Conservation (phyloP, 2,888 invertebrate genomes). For the Troides aeacus region DNA sequence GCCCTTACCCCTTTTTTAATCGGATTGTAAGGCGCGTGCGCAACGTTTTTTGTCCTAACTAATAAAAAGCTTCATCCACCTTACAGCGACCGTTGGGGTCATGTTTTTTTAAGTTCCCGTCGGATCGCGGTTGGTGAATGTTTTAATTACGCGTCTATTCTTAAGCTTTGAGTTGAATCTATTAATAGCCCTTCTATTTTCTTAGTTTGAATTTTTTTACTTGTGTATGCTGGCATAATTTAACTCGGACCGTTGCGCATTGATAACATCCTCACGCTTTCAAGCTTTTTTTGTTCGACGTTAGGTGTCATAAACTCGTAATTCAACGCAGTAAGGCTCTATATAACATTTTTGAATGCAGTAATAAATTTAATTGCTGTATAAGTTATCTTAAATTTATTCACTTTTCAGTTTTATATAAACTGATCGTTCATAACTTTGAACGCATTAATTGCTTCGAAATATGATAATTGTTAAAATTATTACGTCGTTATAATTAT, state of each 20-base stretch:
- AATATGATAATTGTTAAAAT: conserved; percentile 4
- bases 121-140: conserved; percentile 66
- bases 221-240: conserved; percentile 63
- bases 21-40: conserved; percentile 74
- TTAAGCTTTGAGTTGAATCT: conserved; percentile 29
- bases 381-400: conserved; percentile 10
- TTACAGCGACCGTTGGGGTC: conserved; percentile 74
- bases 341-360: conserved; percentile 13
- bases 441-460: not conserved
- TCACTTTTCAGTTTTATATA: conserved; percentile 5
- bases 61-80: conserved; percentile 73
- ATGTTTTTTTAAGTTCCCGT: conserved; percentile 64
- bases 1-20: conserved; percentile 77
- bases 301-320: conserved; percentile 19
- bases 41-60: conserved; percentile 56
- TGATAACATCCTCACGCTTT: conserved; percentile 43
- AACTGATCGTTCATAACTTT: conserved; percentile 1
- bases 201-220: conserved; percentile 58
- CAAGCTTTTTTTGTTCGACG: conserved; percentile 11
- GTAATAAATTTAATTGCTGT: conserved; percentile 19
- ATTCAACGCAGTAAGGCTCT: conserved; percentile 7
- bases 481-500: not conserved
- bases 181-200: conserved; percentile 28
- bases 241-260: conserved; percentile 49
- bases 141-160: conserved; percentile 61